Conservation (phyloP, 2,888 invertebrate genomes). For the Orthonevra nobilis region DNA sequence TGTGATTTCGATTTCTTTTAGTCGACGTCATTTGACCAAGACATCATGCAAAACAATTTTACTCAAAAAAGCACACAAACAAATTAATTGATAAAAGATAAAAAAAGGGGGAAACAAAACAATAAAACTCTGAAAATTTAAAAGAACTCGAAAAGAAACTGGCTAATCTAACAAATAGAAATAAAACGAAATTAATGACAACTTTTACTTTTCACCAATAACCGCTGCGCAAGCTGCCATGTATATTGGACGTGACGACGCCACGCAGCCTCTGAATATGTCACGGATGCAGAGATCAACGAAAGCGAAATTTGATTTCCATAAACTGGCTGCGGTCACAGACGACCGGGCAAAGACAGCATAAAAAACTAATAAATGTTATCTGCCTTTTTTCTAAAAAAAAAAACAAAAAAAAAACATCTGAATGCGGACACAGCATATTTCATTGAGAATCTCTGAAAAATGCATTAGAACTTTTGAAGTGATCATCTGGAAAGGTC, state of each 20-base stretch:
- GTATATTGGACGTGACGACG: constrained; percentile 4
- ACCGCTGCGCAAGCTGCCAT: constrained; percentile 33
- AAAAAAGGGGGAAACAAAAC: neutral
- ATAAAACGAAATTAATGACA: constrained; percentile 8
- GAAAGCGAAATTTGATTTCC: constrained; percentile 68
- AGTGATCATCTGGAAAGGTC: no score
- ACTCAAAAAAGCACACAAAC: constrained; percentile 34
- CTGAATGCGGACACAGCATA: no score
- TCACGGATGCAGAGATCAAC: constrained; percentile 53
- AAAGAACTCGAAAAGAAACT: constrained; percentile 30
- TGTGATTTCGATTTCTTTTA: no score
- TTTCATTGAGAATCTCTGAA: no score
- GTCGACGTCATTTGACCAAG: no score
- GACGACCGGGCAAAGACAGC: no score
- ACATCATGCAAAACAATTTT: no score
- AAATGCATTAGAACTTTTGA: no score
- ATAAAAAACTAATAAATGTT: no score
- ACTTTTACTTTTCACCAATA: constrained; percentile 58
- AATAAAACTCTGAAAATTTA: constrained; percentile 2
- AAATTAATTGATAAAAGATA: constrained; percentile 27
- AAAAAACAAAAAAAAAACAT: no score
- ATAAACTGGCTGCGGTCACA: no score
- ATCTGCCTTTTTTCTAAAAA: no score
- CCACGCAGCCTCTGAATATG: constrained; percentile 60
- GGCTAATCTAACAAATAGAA: constrained; percentile 12